A percentile compares a stretch with the other conserved stretches of the same genome.
These are phyloP conservation scores for Pyrocephalus nanus DNA, from an alignment of 2,797 vertebrate species.

Conservation along the genomic window DNA sequence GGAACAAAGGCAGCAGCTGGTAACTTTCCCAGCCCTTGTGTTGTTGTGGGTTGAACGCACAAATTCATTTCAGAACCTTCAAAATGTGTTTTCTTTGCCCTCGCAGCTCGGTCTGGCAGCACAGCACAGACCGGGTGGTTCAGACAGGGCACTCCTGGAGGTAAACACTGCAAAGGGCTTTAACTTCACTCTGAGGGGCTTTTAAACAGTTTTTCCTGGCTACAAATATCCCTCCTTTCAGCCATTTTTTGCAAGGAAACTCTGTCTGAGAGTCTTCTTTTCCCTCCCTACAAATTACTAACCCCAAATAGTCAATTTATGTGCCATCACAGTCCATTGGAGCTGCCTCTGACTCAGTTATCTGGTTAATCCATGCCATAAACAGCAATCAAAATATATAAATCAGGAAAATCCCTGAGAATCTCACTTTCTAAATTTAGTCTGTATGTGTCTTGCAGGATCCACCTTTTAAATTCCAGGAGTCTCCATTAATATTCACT, in stretches of 20 bases:
- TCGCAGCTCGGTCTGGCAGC: background rate
- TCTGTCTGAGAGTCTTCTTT: background rate
- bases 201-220: background rate
- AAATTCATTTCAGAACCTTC: background rate
- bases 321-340: background rate
- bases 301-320: background rate
- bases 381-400: background rate
- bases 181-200: background rate
- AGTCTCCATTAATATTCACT: background rate
- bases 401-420: background rate
- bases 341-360: background rate
- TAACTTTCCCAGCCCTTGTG: background rate
- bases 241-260: background rate
- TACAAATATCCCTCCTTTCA: background rate
- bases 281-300: background rate
- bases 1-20: background rate
- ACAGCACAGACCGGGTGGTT: background rate
- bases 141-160: background rate
- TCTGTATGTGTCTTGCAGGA: fast-evolving
- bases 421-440: background rate
- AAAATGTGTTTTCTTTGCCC: background rate
- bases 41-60: background rate
- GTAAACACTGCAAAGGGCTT: background rate
- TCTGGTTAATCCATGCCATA: background rate
- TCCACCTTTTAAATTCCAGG: background rate